Evolutionary conservation across 2,888 invertebrate species (phyloP), one percentile per base, ranked within the genome.

Genomic region (Drosophila peninsularis): DNA sequence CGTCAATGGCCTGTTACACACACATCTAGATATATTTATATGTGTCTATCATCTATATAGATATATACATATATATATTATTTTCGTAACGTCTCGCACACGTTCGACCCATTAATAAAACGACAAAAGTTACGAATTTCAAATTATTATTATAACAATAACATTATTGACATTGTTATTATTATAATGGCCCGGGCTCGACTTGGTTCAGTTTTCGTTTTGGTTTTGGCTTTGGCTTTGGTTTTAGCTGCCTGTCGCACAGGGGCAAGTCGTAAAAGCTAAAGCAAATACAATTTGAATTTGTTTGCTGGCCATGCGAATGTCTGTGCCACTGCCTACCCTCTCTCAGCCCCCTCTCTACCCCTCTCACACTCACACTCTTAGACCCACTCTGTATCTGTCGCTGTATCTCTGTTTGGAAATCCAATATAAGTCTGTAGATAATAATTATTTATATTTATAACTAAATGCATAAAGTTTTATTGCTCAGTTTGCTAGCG

Each of bases 371-470:
- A 13, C 41, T 32, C 17, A 10, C 50, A 34, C 21, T 6, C 24
- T 34, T 30, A 17, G 45, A 21, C 56, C 10, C 36, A 5, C 45
- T 36, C 27, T 70, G 45, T 74, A 54, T 67, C 49, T 65, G n/a
- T 61, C 50, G 42, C 27, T 76, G 50, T 74, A 54, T 67, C 49
- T 65, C 17, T 61, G 70, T 71, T 75, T 77, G 71, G 78, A 69
- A 67, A 71, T 71, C 82, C 88, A 78, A 85, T 84, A 82, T 63
- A 78, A 86, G 65, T 62, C 63, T 61, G 68, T 62, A 71, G 88
- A 89, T 89, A 89, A 85, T 89, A 85, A 87, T 89, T 89, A 85
- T 85, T 85, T 89, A 89, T 85, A 89, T 85, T 87, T 85, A 85
- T 88, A 84, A 84, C 88, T 72, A 84, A 89, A 89, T 84, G 89